Evolutionary conservation across 2,113 vertebrate genomes (phyloP).

Genomic region (Aegypius monachus): DNA sequence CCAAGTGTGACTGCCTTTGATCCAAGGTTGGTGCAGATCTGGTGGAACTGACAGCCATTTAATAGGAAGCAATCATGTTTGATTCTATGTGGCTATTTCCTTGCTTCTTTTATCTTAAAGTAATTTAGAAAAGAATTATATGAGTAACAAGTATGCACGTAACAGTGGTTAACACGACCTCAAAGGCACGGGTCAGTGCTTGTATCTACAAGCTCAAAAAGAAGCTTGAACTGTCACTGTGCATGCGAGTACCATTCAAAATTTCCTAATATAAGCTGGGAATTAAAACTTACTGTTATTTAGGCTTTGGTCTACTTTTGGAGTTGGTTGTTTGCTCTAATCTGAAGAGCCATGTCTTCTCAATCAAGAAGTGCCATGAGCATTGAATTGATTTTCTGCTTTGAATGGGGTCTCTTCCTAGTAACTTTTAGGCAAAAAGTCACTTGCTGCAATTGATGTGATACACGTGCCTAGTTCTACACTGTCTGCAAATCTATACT

Average conservation of each 20-base stretch:
- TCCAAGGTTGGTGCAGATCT: neutral
- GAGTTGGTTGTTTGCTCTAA: neutral
- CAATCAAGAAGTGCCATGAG: neutral
- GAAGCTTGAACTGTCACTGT: neutral
- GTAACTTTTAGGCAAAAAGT: neutral
- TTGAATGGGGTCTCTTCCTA: neutral
- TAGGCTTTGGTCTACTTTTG: neutral
- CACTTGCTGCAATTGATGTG: neutral
- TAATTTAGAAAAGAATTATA: neutral
- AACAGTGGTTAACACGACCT: neutral
- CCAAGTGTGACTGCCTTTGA: conserved; percentile 50
- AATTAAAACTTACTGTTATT: neutral
- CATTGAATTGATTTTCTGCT: neutral
- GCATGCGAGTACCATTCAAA: neutral
- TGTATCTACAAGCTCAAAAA: neutral
- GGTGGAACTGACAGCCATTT: conserved; percentile 28
- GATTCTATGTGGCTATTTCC: neutral
- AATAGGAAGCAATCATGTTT: conserved; percentile 19
- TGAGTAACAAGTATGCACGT: neutral
- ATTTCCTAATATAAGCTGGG: neutral
- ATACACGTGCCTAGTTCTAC: neutral
- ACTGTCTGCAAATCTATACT: neutral
- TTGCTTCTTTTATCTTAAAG: conserved; percentile 20
- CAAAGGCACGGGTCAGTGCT: neutral
- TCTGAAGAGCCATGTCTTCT: neutral